phyloP scores from a whole-genome alignment of 2,888 invertebrate species.

The Salpingus planirostris region DNA sequence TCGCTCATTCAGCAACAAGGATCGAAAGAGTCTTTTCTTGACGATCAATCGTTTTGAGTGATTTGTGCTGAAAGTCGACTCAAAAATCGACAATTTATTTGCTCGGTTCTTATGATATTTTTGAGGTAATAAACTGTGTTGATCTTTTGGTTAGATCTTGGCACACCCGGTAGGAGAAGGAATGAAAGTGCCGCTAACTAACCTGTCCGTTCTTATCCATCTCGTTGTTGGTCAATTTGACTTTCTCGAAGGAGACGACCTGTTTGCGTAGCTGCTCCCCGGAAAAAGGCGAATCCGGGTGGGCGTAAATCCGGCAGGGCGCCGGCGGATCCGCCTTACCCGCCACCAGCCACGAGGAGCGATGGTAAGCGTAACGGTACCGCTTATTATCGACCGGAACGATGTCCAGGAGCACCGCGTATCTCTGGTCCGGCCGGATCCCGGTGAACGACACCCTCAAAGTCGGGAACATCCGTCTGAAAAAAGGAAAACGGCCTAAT shows the following conservation, averaged over 20 bases:
- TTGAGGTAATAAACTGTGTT: too few species aligned
- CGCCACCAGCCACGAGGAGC: conserved; percentile 74
- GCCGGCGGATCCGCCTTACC: conserved; percentile 74
- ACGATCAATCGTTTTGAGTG: too few species aligned
- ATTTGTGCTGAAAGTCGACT: too few species aligned
- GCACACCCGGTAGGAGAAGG: too few species aligned
- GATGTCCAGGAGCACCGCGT: conserved; percentile 70
- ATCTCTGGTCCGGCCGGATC: conserved; percentile 55
- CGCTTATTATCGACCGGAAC: conserved; percentile 73
- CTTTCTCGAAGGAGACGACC: conserved; percentile 74
- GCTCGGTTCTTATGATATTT: too few species aligned
- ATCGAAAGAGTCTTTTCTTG: too few species aligned
- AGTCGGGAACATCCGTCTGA: conserved; percentile 76
- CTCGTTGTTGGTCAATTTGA: conserved; percentile 77
- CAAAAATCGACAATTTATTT: too few species aligned
- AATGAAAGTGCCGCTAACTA: conserved; percentile 29
- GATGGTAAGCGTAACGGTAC: conserved; percentile 74
- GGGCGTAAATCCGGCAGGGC: conserved; percentile 62
- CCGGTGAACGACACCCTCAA: conserved; percentile 66
- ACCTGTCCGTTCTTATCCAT: conserved; percentile 71
- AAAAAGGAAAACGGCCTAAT: conserved; percentile 33
- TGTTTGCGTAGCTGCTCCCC: conserved; percentile 70
- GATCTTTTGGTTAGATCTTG: too few species aligned
- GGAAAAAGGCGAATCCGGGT: conserved; percentile 74
- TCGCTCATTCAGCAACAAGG: too few species aligned